Base-by-base conservation (phyloP, 2,888 invertebrate species). In the Aphodius granarius region DNA sequence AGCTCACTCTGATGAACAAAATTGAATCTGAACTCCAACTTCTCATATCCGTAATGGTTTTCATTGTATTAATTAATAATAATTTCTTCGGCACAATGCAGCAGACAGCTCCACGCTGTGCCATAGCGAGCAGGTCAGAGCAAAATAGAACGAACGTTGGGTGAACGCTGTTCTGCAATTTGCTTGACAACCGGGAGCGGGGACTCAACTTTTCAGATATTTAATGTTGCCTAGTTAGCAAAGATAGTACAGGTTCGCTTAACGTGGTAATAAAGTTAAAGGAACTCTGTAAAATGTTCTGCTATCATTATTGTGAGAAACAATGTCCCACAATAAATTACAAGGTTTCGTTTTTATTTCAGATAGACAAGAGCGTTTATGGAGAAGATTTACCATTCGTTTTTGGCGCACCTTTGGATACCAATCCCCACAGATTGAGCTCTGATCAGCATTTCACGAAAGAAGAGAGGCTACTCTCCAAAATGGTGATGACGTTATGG, bases 341-440 rank as follows among this genome's bases (percentile, higher is more conserved):
- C n/a, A n/a, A n/a, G n/a, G n/a, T n/a, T n/a, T n/a, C n/a, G n/a
- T 3, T 78, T 77, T 78, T 78, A 74, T 75, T 88, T 65, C 87
- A 92, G 93, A 88, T 93, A 73, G 92, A 91, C 85, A 93, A 91
- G 88, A 94, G 91, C 81, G 93, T 95, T 18, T 92, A 94, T 81
- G 97, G 97, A 0, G 96, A 97, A 85, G 97, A 97, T 85, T 85
- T 97, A 83, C 93, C 96, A 0, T 97, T 96, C 84, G 90, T 96
- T 72, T 93, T 97, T 81, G 97, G 97, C 18, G 93, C 94, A 17
- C 97, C 97, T 5, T 87, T 97, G 66, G 86, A 84, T 80, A 68
- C 21, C 15, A 68, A 68, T 3, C 68, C 68, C 5, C 62, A 66
- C 43, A 43, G 13, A 43, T 43, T 43, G 9, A 92, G 92, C 4